Base-by-base conservation (phyloP, 64 coral and sea anemone species). In the Montipora sp. region DNA sequence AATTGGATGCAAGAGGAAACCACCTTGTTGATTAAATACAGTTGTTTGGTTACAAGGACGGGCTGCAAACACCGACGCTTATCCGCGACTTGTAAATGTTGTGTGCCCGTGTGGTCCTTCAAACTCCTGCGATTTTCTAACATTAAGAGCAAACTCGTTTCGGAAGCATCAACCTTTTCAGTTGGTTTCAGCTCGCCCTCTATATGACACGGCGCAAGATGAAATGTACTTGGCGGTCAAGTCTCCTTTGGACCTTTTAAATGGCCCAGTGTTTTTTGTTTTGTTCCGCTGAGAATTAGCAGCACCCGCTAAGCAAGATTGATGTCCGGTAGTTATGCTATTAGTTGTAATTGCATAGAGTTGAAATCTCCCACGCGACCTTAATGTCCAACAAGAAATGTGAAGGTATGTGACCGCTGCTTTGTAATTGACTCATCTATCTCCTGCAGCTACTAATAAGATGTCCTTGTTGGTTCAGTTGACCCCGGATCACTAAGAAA, bases 1-100 rank as follows among this genome's bases (percentile, higher is more conserved):
- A 84, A 84, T 69, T 84, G 82, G 82, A 84, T 70, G 82, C 82
- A n/a, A 84, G 48, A 66, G 59, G 43, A 71, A 71, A 21, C 65
- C 63, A 70, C 36, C 24, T 45, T 43, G 50, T 7, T 12, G 46
- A 19, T n/a, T 45, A 48, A 49, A 70, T 68, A n/a, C 13, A 67
- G 63, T n/a, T 84, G 82, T 84, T 47, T 48, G 60, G 61, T 47
- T 46, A 70, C 65, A 70, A 48, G 82, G 45, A 48, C 43, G 45
- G 47, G 15, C 45, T 78, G 44, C 15, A 50, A 11, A 18, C 16
- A 18, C 13, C 47, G 15, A 48, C 44, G 15, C 45, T 19, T n/a
- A 45, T 78, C 47, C 3, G 46, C 20, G 8, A 71, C 19, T n/a
- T 9, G 5, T 23, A 11, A 57, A 57, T 57, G 36, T n/a, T 23